These are phyloP conservation scores for Heteromyza rotundicornis DNA, from an alignment of 2,888 invertebrate genomes.

Conservation along the genomic window DNA sequence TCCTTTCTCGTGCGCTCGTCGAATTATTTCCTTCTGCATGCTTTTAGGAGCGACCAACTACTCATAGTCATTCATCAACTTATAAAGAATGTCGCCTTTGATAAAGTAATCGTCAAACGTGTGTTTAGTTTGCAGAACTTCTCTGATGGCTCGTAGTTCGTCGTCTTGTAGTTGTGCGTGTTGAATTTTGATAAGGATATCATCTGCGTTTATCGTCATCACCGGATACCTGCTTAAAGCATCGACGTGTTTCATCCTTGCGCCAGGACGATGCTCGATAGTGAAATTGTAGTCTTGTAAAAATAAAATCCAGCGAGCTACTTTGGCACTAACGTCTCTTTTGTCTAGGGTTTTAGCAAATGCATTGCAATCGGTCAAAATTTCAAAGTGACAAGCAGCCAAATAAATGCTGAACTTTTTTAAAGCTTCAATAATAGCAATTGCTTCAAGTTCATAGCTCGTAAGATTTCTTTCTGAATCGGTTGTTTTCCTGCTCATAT, in stretches of 20 bases:
- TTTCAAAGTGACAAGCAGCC: conserved; percentile 29
- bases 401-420: conserved; percentile 41
- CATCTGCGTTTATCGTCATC: conserved; percentile 21
- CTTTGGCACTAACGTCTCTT: conserved; percentile 35
- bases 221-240: conserved; percentile 26
- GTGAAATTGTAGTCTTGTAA: conserved; percentile 34
- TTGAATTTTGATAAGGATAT: conserved; percentile 9
- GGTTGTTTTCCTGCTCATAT: too few species aligned
- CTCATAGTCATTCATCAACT: too few species aligned
- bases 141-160: conserved; percentile 16
- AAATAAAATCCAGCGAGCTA: conserved; percentile 30
- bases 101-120: too few species aligned
- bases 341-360: conserved; percentile 39
- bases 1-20: conserved; percentile 30
- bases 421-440: too few species aligned
- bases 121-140: too few species aligned
- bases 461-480: too few species aligned
- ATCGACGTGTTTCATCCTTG: conserved; percentile 22
- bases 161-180: conserved; percentile 25
- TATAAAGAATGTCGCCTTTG: too few species aligned
- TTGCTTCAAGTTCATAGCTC: too few species aligned
- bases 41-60: conserved; percentile 33
- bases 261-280: conserved; percentile 33
- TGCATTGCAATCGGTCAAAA: conserved; percentile 24
- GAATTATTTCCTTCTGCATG: conserved; percentile 29